Evolutionary conservation across 35 echinoderm and acorn worm genomes (phyloP).

Genomic region (Holothuria glaberrima): DNA sequence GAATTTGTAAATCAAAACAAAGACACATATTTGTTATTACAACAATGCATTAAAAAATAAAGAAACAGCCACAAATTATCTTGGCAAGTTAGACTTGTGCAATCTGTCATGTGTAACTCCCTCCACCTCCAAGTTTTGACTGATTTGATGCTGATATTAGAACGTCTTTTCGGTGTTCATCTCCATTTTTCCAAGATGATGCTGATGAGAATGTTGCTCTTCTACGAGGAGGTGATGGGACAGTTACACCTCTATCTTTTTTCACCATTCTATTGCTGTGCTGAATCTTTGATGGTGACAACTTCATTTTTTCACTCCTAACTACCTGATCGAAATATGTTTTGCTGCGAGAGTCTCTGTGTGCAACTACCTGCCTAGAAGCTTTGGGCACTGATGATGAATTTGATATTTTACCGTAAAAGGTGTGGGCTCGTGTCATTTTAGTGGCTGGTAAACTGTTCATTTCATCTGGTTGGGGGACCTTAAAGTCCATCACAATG

Average conservation of each 20-base stretch:
- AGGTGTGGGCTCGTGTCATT: constrained; percentile 75
- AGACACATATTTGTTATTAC: too few species aligned
- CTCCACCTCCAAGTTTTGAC: not conserved
- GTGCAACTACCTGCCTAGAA: too few species aligned
- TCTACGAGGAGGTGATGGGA: not conserved
- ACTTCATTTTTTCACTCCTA: not conserved
- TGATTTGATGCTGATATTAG: constrained; percentile 19
- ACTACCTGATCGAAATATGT: constrained; percentile 25
- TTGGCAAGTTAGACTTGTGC: too few species aligned
- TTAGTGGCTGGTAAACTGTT: constrained; percentile 53
- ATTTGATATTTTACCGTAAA: constrained; percentile 59
- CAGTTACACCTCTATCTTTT: not conserved
- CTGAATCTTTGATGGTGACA: not conserved
- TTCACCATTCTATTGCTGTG: not conserved
- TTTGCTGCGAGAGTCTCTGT: not conserved
- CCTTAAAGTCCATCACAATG: not conserved
- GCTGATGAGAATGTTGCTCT: constrained; percentile 88
- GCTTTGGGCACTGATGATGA: not conserved
- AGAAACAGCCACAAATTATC: too few species aligned
- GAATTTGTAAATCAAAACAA: too few species aligned
- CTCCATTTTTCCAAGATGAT: constrained; percentile 82
- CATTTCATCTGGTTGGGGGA: not conserved
- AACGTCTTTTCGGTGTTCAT: constrained; percentile 26
- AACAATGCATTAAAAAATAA: too few species aligned
- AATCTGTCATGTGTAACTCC: too few species aligned